phyloP scores from a whole-genome alignment of 2,113 vertebrate genomes.

The Aplodontia rufa region DNA sequence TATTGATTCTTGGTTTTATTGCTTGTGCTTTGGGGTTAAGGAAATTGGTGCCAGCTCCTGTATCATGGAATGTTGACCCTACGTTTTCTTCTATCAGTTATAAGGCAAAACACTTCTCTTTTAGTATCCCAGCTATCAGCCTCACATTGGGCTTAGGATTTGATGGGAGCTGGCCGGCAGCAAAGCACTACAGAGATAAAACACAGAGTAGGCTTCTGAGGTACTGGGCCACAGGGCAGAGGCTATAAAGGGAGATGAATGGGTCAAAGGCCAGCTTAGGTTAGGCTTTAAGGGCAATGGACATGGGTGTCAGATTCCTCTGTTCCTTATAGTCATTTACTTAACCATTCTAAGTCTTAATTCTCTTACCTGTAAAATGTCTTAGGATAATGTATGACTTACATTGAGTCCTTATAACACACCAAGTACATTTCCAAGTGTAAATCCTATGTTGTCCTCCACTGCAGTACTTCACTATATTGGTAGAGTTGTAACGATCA shows the following conservation, averaged over 20 bases:
- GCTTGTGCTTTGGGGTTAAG: too few species aligned
- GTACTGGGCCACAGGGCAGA: background rate
- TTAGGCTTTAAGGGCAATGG: background rate
- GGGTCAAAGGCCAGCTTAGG: background rate
- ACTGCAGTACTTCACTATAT: accelerated
- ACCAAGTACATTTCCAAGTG: background rate
- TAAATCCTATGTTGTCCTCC: background rate
- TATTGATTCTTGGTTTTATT: too few species aligned
- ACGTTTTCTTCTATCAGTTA: too few species aligned
- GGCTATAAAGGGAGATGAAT: background rate
- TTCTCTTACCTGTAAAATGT: background rate
- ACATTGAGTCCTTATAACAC: background rate
- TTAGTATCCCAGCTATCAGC: background rate
- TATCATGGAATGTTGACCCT: too few species aligned
- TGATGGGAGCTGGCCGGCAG: background rate
- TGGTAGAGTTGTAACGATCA: background rate
- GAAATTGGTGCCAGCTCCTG: too few species aligned
- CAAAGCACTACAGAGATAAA: background rate
- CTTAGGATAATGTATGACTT: background rate
- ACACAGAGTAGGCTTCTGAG: background rate
- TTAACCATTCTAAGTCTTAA: background rate
- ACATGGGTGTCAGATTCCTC: background rate
- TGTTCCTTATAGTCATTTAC: background rate
- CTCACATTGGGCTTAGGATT: background rate
- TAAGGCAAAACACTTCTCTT: background rate